Evolutionary conservation across 2,888 invertebrate species (phyloP), one percentile per base, ranked within the genome.

Genomic region (Clusia tigrina): DNA sequence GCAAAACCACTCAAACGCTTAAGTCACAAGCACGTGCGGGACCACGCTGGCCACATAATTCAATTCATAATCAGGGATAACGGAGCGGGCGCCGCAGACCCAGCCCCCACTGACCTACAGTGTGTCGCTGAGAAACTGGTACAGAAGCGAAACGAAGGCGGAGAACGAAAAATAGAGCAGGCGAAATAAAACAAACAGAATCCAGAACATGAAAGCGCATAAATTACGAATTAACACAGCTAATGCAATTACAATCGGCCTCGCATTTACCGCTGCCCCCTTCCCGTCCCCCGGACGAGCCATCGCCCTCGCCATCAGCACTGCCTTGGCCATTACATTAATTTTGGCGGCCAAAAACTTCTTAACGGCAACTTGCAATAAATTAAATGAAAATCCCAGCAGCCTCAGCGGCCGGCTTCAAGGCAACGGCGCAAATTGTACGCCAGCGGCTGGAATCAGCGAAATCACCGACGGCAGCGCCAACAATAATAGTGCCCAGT

Each of bases 1-100:
- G 62, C 69, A 66, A 69, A 69, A 59, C 62, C 60, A 67, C 67
- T 67, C 64, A 38, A 64, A 57, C 51, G 57, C 58, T 60, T 62
- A 51, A 54, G 60, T 54, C 62, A 54, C 58, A 26, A 62, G 60
- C 62, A 65, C 57, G 32, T 6, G 2, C 18, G 1, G 32, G n/a
- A 20, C 2, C 48, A 3, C 2, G 20, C 20, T 48, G 5, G 18
- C 6, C 15, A n/a, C 48, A 48, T 48, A 48, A 48, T 15, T 48
- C 48, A 48, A 48, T 20, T 18, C 48, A 22, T 48, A 22, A 18
- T 18, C 15, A 48, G 48, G 20, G 48, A 20, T 15, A 48, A 48
- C 5, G 20, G 22, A 48, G 42, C 42, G n/a, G 3, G 48, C 15
- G 48, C 22, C 9, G 42, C 42, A n/a, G 42, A 10, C n/a, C n/a